Conservation (phyloP, 2,888 invertebrate species). For the Diarsia dahlii region DNA sequence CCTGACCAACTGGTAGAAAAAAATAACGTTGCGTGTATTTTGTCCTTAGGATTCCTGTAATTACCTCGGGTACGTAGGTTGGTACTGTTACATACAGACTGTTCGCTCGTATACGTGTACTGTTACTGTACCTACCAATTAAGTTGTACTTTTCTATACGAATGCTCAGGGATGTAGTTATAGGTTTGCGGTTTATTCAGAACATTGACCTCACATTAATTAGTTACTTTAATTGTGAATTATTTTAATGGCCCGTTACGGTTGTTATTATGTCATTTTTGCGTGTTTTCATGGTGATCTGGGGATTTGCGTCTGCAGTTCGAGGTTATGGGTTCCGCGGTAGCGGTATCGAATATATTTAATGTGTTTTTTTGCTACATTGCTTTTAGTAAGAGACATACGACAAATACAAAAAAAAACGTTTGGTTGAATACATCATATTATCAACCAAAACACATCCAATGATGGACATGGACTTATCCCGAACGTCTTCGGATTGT, state of each 20-base stretch:
- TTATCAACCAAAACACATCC: background rate
- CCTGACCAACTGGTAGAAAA: conserved; percentile 22
- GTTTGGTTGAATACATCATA: too few species aligned
- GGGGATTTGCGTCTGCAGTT: conserved; percentile 7
- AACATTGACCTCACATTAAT: conserved; percentile 21
- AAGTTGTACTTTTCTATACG: conserved; percentile 9
- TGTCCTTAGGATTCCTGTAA: conserved; percentile 46
- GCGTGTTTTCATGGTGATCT: background rate
- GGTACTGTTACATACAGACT: background rate
- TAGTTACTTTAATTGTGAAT: conserved; percentile 11
- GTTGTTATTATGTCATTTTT: background rate
- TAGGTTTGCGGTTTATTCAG: conserved; percentile 9
- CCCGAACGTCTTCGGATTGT: background rate
- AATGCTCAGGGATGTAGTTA: background rate
- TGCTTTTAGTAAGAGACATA: too few species aligned
- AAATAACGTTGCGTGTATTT: conserved; percentile 49
- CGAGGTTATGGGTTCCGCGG: background rate
- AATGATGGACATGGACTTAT: background rate
- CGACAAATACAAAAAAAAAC: too few species aligned
- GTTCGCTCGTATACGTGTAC: conserved; percentile 7
- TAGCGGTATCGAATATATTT: background rate
- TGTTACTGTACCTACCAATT: background rate
- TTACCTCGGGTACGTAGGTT: conserved; percentile 14
- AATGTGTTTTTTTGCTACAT: too few species aligned
- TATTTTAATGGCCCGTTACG: conserved; percentile 5